Evolutionary conservation across 1,140 invertebrate genomes (phyloP).

Genomic region (Laupala kohalensis): DNA sequence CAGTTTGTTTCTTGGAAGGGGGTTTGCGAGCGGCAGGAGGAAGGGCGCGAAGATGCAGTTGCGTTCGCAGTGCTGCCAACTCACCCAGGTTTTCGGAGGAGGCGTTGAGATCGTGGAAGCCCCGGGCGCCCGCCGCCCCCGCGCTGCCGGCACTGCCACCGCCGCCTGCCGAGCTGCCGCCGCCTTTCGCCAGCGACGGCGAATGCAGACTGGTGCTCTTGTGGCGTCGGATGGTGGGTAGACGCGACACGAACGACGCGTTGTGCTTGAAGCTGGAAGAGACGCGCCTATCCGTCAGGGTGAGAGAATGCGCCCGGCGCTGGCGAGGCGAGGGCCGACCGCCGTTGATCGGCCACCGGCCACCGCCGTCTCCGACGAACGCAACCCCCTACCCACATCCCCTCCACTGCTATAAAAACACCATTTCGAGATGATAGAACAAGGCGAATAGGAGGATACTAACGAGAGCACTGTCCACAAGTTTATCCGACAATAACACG

Average conservation of each 20-base stretch:
- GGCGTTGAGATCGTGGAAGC: slow-evolving; percentile 52
- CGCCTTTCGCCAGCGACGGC: slow-evolving; percentile 39
- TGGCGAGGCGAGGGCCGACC: too few species aligned
- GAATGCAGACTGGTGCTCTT: slow-evolving; percentile 59
- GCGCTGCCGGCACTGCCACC: slow-evolving; percentile 21
- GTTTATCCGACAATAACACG: too few species aligned
- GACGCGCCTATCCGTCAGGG: slow-evolving; percentile 19
- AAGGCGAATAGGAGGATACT: too few species aligned
- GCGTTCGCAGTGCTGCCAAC: slow-evolving; percentile 16
- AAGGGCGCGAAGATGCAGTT: neutral
- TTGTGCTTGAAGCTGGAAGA: slow-evolving; percentile 79
- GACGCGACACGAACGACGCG: slow-evolving; percentile 73
- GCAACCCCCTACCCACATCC: too few species aligned
- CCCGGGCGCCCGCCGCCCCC: slow-evolving; percentile 31
- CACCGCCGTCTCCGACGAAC: too few species aligned
- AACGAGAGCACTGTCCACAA: too few species aligned
- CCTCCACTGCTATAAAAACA: too few species aligned
- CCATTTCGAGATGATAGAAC: too few species aligned
- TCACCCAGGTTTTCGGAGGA: slow-evolving; percentile 59
- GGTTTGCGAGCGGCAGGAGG: too few species aligned
- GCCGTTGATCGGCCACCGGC: too few species aligned
- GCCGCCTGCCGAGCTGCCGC: slow-evolving; percentile 1
- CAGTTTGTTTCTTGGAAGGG: too few species aligned
- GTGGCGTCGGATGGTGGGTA: slow-evolving; percentile 71
- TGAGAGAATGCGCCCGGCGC: neutral